Evolutionary conservation across 2,888 invertebrate genomes (phyloP).

Genomic region (Neocrepidodera transversa): DNA sequence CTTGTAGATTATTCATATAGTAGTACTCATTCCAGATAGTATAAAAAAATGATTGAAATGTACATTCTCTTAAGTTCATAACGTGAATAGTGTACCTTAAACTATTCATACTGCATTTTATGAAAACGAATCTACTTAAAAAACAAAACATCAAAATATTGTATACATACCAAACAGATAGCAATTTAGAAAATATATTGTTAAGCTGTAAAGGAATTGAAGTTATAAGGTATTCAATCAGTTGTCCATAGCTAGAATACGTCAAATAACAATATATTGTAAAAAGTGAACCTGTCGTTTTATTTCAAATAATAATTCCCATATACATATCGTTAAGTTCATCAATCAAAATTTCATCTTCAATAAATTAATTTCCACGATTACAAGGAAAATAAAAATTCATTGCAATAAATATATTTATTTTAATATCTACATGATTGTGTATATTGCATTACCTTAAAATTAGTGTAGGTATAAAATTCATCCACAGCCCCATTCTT

Average conservation of each 20-base stretch:
- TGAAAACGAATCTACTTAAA: conserved; percentile 22
- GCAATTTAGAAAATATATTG: conserved; percentile 34
- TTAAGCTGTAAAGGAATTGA: conserved; percentile 51
- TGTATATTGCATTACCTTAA: conserved; percentile 50
- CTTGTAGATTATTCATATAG: conserved; percentile 39
- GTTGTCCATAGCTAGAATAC: conserved; percentile 48
- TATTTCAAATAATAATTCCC: background rate
- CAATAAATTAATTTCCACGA: no score
- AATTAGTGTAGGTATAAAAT: conserved; percentile 50
- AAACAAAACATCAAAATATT: conserved; percentile 28
- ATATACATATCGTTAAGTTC: no score
- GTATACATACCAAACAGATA: conserved; percentile 36
- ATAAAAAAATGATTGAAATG: conserved; percentile 3
- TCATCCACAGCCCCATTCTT: conserved; percentile 53
- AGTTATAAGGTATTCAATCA: conserved; percentile 44
- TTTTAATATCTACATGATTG: conserved; percentile 51
- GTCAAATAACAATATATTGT: conserved; percentile 31
- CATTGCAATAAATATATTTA: conserved; percentile 45
- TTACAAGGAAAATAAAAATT: background rate
- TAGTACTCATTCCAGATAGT: conserved; percentile 27
- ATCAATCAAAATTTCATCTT: no score
- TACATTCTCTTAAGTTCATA: conserved; percentile 19
- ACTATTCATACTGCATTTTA: conserved; percentile 21
- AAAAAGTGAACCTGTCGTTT: conserved; percentile 7
- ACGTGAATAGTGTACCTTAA: conserved; percentile 29